Evolutionary conservation across 2,888 invertebrate species (phyloP).

Genomic region (Colletes collaris): DNA sequence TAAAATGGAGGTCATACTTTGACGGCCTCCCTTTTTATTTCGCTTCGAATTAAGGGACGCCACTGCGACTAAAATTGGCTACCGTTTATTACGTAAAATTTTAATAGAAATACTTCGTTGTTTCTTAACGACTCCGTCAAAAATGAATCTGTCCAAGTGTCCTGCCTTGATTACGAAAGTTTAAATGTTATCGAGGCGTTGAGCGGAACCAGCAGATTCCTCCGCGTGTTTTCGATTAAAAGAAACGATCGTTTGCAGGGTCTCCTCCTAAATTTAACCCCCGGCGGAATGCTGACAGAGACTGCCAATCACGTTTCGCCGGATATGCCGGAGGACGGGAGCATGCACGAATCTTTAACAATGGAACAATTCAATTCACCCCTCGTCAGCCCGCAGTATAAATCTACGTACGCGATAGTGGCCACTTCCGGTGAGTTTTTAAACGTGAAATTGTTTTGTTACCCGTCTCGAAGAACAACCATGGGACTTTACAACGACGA

Average conservation of each 20-base stretch:
- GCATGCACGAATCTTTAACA: constrained; percentile 81
- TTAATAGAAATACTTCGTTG: too few relatives aligned
- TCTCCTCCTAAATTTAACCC: constrained; percentile 85
- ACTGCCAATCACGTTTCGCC: constrained; percentile 76
- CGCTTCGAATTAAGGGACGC: not conserved
- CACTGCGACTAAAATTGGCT: too few relatives aligned
- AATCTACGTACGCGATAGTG: constrained; percentile 84
- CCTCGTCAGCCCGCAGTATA: constrained; percentile 84
- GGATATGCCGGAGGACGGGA: constrained; percentile 77
- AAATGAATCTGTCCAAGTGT: too few relatives aligned
- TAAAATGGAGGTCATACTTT: not conserved
- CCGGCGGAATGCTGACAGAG: constrained; percentile 82
- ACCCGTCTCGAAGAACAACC: not conserved
- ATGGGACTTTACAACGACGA: too few relatives aligned
- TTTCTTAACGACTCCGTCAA: too few relatives aligned
- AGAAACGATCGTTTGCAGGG: constrained; percentile 80
- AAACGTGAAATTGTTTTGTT: constrained; percentile 1
- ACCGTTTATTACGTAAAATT: too few relatives aligned
- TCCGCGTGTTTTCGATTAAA: not conserved
- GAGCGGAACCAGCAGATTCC: too few relatives aligned
- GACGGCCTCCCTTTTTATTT: not conserved
- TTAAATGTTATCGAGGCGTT: too few relatives aligned
- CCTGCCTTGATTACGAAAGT: too few relatives aligned
- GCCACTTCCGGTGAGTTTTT: constrained; percentile 76
- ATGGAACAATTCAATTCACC: constrained; percentile 85